Conservation (phyloP, 1,140 invertebrate species). For the Lethocerus indicus region DNA sequence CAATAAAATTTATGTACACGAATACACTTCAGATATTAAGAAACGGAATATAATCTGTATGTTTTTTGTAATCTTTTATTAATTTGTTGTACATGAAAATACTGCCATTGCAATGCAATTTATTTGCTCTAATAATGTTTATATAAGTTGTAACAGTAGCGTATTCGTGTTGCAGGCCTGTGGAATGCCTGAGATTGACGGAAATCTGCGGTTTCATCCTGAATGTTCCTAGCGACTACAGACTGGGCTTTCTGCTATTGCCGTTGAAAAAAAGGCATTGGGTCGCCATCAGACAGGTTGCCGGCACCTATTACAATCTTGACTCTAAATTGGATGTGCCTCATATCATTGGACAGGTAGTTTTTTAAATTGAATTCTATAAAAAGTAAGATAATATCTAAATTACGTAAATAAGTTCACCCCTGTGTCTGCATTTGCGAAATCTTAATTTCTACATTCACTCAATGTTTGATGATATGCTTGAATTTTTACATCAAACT, state of each 20-base stretch:
- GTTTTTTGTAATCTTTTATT: background rate
- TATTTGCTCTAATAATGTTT: too few species aligned
- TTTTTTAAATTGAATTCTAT: background rate
- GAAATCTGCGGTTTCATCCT: slow-evolving; percentile 82
- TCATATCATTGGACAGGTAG: slow-evolving; percentile 65
- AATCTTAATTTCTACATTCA: too few species aligned
- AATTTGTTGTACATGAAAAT: too few species aligned
- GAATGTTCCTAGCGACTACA: slow-evolving; percentile 81
- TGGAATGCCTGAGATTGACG: slow-evolving; percentile 53
- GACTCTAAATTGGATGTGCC: slow-evolving; percentile 81
- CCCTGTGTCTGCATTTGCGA: too few species aligned
- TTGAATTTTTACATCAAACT: too few species aligned
- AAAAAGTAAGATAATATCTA: too few species aligned
- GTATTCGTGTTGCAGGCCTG: slow-evolving; percentile 45
- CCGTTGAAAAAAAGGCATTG: slow-evolving; percentile 76
- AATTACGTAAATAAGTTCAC: too few species aligned
- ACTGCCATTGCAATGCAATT: too few species aligned
- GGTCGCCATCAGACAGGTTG: slow-evolving; percentile 65
- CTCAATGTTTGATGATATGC: too few species aligned
- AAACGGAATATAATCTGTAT: slow-evolving; percentile 1
- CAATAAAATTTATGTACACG: too few species aligned
- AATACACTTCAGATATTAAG: too few species aligned
- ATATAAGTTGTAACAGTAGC: too few species aligned
- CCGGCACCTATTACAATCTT: slow-evolving; percentile 72
- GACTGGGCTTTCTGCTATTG: slow-evolving; percentile 66